Evolutionary conservation across 2,797 vertebrate species (phyloP), one percentile per base, ranked within the genome.

Genomic region (Smutsia temminckii): DNA sequence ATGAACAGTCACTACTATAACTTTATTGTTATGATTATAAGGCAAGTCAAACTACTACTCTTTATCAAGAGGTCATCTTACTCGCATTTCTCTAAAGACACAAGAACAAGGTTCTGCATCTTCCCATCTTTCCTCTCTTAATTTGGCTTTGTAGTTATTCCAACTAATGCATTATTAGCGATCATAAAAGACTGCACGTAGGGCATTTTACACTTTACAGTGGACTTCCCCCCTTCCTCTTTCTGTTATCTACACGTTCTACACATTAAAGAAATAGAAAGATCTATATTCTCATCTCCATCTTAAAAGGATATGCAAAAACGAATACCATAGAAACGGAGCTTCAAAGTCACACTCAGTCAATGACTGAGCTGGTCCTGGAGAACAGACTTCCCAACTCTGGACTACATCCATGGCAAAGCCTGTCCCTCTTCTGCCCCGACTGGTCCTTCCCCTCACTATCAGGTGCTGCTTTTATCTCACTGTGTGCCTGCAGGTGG

Each of bases 401-500:
- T 11, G 20, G 66, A 21, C 61, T 49, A 34, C 42, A 46, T 5
- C 1, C 4, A 3, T 63, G 46, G 61, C 63, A 64, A 27, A 57
- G 57, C n/a, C 34, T 25, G 79, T 40, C 37, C 37, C 80, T 77
- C 75, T 42, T 46, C 46, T 46, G 46, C 23, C 79, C n/a, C 49
- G 68, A 49, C 4, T 10, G 29, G n/a, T 69, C 83, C 78, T 61
- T 79, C 85, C 77, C 61, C 74, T 61, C 37, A 21, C 68, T 25
- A 68, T 64, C 94, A 94, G 75, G 75, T 92, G 37, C 59, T 75
- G 66, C 92, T 89, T 90, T 97, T 72, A 86, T 96, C 95, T 83
- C 6, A 46, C 0, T 80, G 77, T 77, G 34, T 18, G 46, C 77
- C 81, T 86, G 83, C 64, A 93, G 89, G 93, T 94, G 96, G 89